Evolutionary conservation across 2,888 invertebrate genomes (phyloP).

Genomic region (Sesia bembeciformis): DNA sequence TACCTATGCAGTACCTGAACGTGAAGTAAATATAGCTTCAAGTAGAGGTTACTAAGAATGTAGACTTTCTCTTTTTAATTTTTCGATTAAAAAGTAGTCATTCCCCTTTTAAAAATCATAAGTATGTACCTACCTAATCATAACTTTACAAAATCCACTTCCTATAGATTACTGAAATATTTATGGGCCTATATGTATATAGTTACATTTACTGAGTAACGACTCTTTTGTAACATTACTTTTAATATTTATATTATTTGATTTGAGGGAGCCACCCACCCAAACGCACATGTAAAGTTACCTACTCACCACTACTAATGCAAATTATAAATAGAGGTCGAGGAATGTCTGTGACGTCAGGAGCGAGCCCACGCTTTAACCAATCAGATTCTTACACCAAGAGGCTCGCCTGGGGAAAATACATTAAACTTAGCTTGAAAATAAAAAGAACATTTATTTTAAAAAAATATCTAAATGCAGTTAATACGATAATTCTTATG

Average conservation of each 20-base stretch:
- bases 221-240: no score
- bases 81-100: no score
- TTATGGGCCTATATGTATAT: no score
- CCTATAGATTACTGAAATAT: no score
- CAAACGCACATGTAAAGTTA: background rate
- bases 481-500: background rate
- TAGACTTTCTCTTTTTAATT: no score
- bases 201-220: no score
- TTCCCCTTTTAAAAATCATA: no score
- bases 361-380: constrained; percentile 67
- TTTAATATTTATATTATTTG: no score
- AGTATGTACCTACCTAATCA: no score
- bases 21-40: background rate
- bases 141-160: no score
- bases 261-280: background rate
- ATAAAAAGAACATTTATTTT: constrained; percentile 1
- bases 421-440: constrained; percentile 15
- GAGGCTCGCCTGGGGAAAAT: constrained; percentile 75
- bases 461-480: background rate
- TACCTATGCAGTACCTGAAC: background rate
- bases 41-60: background rate
- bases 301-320: constrained; percentile 22
- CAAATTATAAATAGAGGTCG: constrained; percentile 47
- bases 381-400: constrained; percentile 69
- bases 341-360: constrained; percentile 67